phyloP scores from a whole-genome alignment of 2,113 vertebrate species.

The Tachysurus vachellii region DNA sequence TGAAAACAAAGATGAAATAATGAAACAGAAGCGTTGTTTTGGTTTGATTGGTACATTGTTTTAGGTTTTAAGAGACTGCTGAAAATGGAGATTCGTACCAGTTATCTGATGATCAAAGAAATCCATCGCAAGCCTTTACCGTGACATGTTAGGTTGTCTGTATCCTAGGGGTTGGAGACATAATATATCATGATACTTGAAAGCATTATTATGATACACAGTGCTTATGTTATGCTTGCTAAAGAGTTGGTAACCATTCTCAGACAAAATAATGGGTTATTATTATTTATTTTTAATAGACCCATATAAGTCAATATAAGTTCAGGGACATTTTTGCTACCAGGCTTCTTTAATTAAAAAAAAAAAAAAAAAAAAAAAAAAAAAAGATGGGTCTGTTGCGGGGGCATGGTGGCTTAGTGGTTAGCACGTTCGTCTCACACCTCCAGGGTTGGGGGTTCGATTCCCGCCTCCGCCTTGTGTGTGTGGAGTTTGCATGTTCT shows the following conservation, averaged over 20 bases:
- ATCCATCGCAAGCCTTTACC: neutral
- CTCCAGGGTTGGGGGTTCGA: too few relatives aligned
- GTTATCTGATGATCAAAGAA: too few relatives aligned
- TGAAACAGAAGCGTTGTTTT: neutral
- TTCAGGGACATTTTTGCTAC: neutral
- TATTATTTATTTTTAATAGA: neutral
- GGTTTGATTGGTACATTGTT: neutral
- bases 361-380: too few relatives aligned
- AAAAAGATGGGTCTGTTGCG: too few relatives aligned
- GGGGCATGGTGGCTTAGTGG: too few relatives aligned
- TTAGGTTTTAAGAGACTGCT: neutral
- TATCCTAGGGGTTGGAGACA: neutral
- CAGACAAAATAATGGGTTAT: neutral
- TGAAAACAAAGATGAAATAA: constrained; percentile 27
- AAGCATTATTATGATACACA: neutral
- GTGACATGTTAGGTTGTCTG: neutral
- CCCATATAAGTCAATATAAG: neutral
- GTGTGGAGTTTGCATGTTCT: too few relatives aligned
- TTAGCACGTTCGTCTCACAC: too few relatives aligned
- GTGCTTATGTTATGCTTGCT: neutral
- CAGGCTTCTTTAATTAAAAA: neutral
- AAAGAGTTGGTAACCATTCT: neutral
- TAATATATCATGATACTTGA: neutral
- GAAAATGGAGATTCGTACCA: neutral
- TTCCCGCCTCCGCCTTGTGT: too few relatives aligned